Base-by-base conservation (phyloP, 2,797 vertebrate genomes). In the Eupleurogrammus muticus region DNA sequence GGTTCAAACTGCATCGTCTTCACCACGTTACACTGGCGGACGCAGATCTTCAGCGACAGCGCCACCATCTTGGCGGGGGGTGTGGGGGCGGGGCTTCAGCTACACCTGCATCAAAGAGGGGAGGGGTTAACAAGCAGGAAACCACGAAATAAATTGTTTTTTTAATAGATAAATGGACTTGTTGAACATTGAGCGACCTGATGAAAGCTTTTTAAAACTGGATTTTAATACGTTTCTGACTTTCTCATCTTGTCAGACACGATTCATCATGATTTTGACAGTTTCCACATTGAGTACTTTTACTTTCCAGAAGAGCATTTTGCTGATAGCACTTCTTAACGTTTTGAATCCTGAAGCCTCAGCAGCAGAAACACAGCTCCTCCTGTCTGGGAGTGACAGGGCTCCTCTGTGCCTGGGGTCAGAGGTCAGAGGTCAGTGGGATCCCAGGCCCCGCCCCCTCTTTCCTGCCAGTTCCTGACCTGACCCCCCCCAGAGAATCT, bases 1-100 rank as follows among this genome's bases (percentile, higher is more conserved):
- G 98, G 98, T 55, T 99, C 98, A 52, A 99, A 99, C 89, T 99
- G 98, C 98, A 99, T 99, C 0, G 98, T 99, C 94, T 99, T 99
- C 86, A 99, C 97, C 7, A 99, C 98, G 2, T 99, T 99, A 94
- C 97, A 98, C 20, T 99, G 98, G 42, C 98, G 97, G 58, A 99
- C 92, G 32, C 98, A 99, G 73, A 99, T 99, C 92, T 99, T 99
- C 78, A 99, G 87, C 16, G 98, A 99, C 70, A 99, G 87, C 64
- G 95, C 97, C 85, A 99, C 98, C 98, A 99, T 99, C 71, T 91
- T 95, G 89, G 63, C 81, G 20, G 79, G 48, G 48, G 71, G 75
- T 78, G 53, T 36, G 75, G 79, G 38, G 2, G 10, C 6, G 75
- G 48, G 36, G 61, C 70, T 72, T 73, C 72, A 70, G 82, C 82